Percentiles rank a stretch among this genome's conserved stretches.
Evolutionary conservation across 2,888 invertebrate species (phyloP).

Genomic region (Cerastis leucographa): DNA sequence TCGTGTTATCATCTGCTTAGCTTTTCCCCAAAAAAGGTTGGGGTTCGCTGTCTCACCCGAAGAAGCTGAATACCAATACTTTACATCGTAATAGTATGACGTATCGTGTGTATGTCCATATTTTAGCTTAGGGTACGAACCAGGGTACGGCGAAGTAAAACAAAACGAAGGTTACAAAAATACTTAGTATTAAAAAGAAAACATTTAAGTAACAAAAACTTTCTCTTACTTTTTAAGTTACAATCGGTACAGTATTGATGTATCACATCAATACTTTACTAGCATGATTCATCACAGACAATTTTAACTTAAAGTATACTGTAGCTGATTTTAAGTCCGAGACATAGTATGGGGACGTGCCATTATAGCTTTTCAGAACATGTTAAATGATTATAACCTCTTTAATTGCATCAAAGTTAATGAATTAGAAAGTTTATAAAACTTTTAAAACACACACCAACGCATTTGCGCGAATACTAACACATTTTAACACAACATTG

Average conservation of each 20-base stretch:
- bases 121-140: not conserved
- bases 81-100: not conserved
- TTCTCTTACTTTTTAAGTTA: conserved; percentile 71
- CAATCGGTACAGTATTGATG: conserved; percentile 57
- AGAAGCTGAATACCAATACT: not conserved
- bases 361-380: conserved; percentile 16
- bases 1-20: not conserved
- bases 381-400: conserved; percentile 16
- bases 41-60: not conserved
- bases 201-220: conserved; percentile 70
- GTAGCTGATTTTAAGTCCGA: conserved; percentile 30
- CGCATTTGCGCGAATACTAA: conserved; percentile 9
- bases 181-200: conserved; percentile 71
- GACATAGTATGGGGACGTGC: conserved; percentile 21
- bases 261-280: conserved; percentile 61
- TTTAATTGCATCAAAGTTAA: not conserved
- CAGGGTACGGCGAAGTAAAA: conserved; percentile 33
- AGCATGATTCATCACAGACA: conserved; percentile 68
- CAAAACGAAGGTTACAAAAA: conserved; percentile 66
- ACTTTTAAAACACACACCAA: conserved; percentile 27
- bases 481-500: conserved; percentile 29
- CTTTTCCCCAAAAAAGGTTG: not conserved
- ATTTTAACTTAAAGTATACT: conserved; percentile 52
- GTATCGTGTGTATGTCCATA: not conserved
- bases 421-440: conserved; percentile 25